Evolutionary conservation across 2,888 invertebrate genomes (phyloP), one percentile per base, ranked within the genome.

Genomic region (Stictocephala bisonia): DNA sequence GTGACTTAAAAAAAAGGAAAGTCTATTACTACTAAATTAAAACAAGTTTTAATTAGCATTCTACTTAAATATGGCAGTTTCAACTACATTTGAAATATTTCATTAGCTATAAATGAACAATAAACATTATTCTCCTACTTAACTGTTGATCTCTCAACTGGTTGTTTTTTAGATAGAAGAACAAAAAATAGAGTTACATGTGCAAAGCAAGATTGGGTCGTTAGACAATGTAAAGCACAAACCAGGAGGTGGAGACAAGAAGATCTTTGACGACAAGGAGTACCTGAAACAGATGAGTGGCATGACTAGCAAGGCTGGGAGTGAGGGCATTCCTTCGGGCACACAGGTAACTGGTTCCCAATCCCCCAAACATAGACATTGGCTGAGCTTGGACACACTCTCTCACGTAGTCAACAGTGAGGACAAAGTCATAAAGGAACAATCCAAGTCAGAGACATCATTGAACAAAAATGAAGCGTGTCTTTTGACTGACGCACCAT

Each of bases 201-300:
- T 93, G 78, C 91, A 93, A 85, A 95, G 96, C 86, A 95, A 96
- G 86, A 88, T 97, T 80, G 96, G 96, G 80, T 96, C 96, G 72
- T 83, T 95, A 88, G 94, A 95, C 85, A 96, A 96, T 86, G 90
- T 96, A 80, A 93, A 92, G 84, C 93, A 97, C 87, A 93, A 89
- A 86, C 95, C 97, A 73, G 94, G 95, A 80, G 97, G 97, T 76
- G 97, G 97, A 58, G 94, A 95, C 79, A 93, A 94, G 86, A 96
- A 95, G 87, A 96, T 96, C 82, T 95, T 95, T 85, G 94, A 95
- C 84, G 95, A 95, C 86, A 94, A 93, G 86, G 93, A 93, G 77
- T 95, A 95, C 87, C 89, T 95, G 84, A 93, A 92, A 86, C 94
- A 95, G 87, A 88, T 80, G 76, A 76, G 79, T 15, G 78, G 76